Conservation (phyloP, 2,888 invertebrate species). For the Hermaeophaga mercurialis region DNA sequence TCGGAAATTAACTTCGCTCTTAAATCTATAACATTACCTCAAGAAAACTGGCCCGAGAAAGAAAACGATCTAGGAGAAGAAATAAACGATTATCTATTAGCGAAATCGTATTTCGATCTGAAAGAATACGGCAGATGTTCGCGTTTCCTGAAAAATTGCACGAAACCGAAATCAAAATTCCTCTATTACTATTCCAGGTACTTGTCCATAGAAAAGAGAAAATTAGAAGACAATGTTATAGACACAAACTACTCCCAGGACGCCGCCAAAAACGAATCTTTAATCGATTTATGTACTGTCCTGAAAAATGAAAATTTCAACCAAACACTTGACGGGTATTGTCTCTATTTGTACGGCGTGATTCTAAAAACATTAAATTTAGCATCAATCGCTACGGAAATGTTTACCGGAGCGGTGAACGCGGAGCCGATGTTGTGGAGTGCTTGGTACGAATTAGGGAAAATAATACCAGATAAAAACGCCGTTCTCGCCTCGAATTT, state of each 20-base stretch:
- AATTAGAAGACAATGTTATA: conserved; percentile 81
- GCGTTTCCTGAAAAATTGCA: conserved; percentile 75
- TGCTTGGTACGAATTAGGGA: conserved; percentile 91
- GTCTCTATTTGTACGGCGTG: conserved; percentile 87
- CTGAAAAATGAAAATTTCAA: conserved; percentile 64
- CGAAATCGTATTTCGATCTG: conserved; percentile 87
- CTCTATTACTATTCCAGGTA: conserved; percentile 85
- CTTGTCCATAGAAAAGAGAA: conserved; percentile 90
- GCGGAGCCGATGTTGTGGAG: conserved; percentile 90
- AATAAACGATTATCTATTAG: conserved; percentile 74
- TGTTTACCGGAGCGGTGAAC: conserved; percentile 78
- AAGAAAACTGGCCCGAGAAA: conserved; percentile 60
- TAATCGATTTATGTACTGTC: conserved; percentile 64
- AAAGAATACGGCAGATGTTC: conserved; percentile 90
- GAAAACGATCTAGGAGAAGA: conserved; percentile 65
- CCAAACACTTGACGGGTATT: conserved; percentile 82
- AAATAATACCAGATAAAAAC: conserved; percentile 74
- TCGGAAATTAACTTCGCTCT: conserved; percentile 83
- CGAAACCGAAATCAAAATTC: conserved; percentile 76
- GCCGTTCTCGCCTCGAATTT: conserved; percentile 68
- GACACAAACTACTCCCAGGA: conserved; percentile 64
- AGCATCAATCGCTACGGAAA: conserved; percentile 75
- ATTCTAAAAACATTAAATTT: conserved; percentile 87
- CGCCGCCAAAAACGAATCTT: conserved; percentile 60
- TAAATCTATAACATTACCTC: conserved; percentile 66